phyloP scores from a whole-genome alignment of 2,888 invertebrate species.

The Acrobeloides nanus region DNA sequence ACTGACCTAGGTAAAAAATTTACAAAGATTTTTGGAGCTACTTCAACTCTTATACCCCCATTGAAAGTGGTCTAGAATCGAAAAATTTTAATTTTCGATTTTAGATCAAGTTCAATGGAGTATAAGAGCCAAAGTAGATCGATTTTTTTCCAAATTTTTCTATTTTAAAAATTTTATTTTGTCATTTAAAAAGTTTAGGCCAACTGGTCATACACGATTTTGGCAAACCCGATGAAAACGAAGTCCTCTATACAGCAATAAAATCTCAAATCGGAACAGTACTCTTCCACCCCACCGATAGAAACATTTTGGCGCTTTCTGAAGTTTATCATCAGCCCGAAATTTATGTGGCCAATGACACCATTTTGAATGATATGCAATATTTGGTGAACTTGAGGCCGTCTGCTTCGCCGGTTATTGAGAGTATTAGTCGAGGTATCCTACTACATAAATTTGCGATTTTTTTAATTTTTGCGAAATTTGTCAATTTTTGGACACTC shows the following conservation, averaged over 20 bases:
- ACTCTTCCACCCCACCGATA: slow-evolving; percentile 31
- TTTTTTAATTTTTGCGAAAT: no score
- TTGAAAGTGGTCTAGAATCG: no score
- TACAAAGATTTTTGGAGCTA: no score
- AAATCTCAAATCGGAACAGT: slow-evolving; percentile 47
- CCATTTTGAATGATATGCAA: slow-evolving; percentile 34
- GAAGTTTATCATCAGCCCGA: slow-evolving; percentile 52
- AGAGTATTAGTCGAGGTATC: slow-evolving; percentile 23
- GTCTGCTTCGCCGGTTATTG: slow-evolving; percentile 31
- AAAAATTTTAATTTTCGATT: no score
- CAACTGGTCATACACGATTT: slow-evolving; percentile 43
- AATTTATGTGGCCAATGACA: slow-evolving; percentile 48
- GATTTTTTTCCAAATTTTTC: no score
- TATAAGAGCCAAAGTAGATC: no score
- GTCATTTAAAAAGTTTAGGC: no score
- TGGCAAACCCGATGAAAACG: slow-evolving; percentile 36
- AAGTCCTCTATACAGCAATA: slow-evolving; percentile 45
- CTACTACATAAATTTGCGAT: not conserved
- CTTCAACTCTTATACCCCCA: no score
- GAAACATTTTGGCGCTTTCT: slow-evolving; percentile 44
- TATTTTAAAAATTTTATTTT: no score
- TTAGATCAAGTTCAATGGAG: no score
- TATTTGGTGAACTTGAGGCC: slow-evolving; percentile 46
- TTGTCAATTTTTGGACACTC: no score
- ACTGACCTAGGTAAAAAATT: no score